These are phyloP conservation scores for Paedocypris sp. DNA, from an alignment of 2,113 vertebrate genomes.

Conservation along the genomic window DNA sequence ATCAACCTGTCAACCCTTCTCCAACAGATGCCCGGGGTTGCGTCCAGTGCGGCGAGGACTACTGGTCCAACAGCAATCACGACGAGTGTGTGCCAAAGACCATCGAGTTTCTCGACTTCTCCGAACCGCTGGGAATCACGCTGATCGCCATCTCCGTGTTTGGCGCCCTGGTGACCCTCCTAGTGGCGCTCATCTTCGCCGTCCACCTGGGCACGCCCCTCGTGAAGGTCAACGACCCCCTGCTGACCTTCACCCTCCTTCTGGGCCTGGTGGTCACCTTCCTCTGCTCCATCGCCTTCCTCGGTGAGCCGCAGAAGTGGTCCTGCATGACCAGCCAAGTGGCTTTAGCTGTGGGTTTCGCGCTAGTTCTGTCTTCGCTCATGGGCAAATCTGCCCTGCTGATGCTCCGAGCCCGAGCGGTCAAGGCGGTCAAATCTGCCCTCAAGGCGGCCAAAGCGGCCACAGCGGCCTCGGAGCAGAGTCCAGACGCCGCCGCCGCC, in stretches of 20 bases:
- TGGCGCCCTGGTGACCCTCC: slow-evolving; percentile 58
- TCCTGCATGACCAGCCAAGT: slow-evolving; percentile 73
- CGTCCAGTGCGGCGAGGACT: slow-evolving; percentile 58
- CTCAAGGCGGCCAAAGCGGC: slow-evolving; percentile 46
- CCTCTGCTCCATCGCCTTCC: slow-evolving; percentile 68
- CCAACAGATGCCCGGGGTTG: slow-evolving; percentile 70
- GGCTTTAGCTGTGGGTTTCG: slow-evolving; percentile 66
- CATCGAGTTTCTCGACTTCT: slow-evolving; percentile 72
- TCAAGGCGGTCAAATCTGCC: slow-evolving; percentile 53
- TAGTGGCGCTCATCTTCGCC: slow-evolving; percentile 57
- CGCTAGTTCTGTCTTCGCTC: slow-evolving; percentile 66
- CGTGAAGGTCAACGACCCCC: slow-evolving; percentile 58
- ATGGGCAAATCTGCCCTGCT: slow-evolving; percentile 69
- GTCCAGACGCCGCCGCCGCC: slow-evolving; percentile 42
- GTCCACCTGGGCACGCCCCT: slow-evolving; percentile 57
- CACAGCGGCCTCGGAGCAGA: slow-evolving; percentile 57
- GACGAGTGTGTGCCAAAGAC: slow-evolving; percentile 64
- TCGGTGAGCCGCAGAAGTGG: slow-evolving; percentile 64
- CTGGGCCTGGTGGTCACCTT: slow-evolving; percentile 64
- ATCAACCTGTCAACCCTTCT: not conserved
- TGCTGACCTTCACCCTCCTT: slow-evolving; percentile 67
- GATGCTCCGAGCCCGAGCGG: slow-evolving; percentile 64
- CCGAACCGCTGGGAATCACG: slow-evolving; percentile 69
- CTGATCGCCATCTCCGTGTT: slow-evolving; percentile 68
- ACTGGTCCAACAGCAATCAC: slow-evolving; percentile 67